Base-by-base conservation (phyloP, 2,797 vertebrate genomes). In the Sciurus vulgaris region DNA sequence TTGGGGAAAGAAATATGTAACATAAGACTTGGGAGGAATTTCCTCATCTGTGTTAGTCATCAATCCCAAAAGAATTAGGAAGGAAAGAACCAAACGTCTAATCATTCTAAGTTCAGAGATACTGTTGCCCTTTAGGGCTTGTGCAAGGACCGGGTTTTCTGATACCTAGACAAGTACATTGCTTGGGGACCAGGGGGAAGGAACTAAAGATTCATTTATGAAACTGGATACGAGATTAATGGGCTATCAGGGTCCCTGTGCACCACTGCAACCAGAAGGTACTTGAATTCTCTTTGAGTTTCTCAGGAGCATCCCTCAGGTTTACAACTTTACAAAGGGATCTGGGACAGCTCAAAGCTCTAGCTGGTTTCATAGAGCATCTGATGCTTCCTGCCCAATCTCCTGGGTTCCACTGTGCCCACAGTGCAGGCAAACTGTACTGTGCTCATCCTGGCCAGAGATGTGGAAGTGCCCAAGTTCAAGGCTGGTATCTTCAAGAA, bases 341-440 rank as follows among this genome's bases (percentile, higher is more conserved):
- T 38, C 30, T 24, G 22, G 20, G 38, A 22, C 26, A 30, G 11
- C 38, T 26, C 0, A 0, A 35, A 73, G 20, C 7, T 28, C 33
- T 9, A 14, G n/a, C 4, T 14, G 41, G 18, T 70, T 30, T 82
- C 22, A 4, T 14, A 24, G n/a, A 17, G 20, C 38, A 14, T 28
- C 18, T 0, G 1, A 24, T 0, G 7, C 17, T 7, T 17, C 24
- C 12, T 28, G 2, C 4, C 41, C 49, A 51, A n/a, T 3, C n/a
- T 35, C 33, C 24, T 49, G 24, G 41, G 14, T 28, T 33, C 41
- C 24, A 5, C 2, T 44, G 6, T 41, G 7, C 35, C n/a, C 30
- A 17, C 12, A 7, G 9, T 1, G 4, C 61, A 86, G 81, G 73
- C 84, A 3, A 51, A 93, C 49, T 83, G 44, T 4, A 38, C 85